phyloP scores from a whole-genome alignment of 2,888 invertebrate genomes.

The Lepidocyrtinus sp. region DNA sequence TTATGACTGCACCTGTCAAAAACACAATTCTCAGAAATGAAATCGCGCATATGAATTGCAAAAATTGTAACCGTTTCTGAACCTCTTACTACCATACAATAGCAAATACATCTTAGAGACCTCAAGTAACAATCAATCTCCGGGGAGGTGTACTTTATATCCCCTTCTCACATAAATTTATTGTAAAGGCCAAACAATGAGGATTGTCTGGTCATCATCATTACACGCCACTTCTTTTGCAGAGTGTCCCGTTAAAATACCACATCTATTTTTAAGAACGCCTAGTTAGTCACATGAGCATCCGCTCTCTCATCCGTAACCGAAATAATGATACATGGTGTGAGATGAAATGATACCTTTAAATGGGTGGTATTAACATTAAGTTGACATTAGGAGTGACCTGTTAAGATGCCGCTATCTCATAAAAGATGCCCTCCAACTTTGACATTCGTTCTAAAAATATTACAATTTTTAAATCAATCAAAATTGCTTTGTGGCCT shows the following conservation, averaged over 20 bases:
- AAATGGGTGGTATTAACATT: background rate
- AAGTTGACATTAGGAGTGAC: background rate
- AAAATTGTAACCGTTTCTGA: constrained; percentile 1
- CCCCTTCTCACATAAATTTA: constrained; percentile 25
- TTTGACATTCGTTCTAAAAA: background rate
- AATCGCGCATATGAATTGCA: constrained; percentile 7
- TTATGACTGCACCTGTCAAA: background rate
- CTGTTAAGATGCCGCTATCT: too few species aligned
- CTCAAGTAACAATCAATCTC: constrained; percentile 13
- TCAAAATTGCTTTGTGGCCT: background rate
- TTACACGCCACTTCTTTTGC: constrained; percentile 6
- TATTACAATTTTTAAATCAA: background rate
- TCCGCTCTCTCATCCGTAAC: constrained; percentile 10
- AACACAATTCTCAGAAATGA: background rate
- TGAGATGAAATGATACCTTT: background rate
- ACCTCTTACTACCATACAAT: too few species aligned
- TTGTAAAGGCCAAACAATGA: constrained; percentile 19
- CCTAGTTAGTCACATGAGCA: constrained; percentile 9
- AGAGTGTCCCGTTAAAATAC: background rate
- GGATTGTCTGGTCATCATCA: constrained; percentile 26
- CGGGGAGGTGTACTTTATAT: constrained; percentile 6
- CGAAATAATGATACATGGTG: background rate
- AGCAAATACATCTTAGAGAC: too few species aligned
- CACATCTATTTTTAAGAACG: constrained; percentile 4
- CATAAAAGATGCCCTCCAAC: background rate